Evolutionary conservation across 2,797 vertebrate genomes (phyloP).

Genomic region (Dermochelys coriacea): DNA sequence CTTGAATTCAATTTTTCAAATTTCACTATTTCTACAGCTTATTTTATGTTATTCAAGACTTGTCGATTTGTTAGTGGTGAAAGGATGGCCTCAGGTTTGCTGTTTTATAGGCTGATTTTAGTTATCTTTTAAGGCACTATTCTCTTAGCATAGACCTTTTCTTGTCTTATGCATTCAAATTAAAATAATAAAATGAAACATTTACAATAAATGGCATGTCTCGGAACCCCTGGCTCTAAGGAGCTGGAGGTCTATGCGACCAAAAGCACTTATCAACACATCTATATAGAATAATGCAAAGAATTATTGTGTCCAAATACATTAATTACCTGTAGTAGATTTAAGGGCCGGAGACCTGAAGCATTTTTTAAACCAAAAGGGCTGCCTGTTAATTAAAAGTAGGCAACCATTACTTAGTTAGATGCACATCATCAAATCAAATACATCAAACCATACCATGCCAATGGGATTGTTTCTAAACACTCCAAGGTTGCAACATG

Average conservation of each 20-base stretch:
- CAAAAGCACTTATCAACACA: conserved; percentile 35
- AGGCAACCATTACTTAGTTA: conserved; percentile 53
- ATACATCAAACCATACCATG: not conserved
- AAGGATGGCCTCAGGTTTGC: not conserved
- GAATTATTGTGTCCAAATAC: conserved; percentile 46
- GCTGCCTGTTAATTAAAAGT: conserved; percentile 85
- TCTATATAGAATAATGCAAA: not conserved
- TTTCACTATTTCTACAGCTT: not conserved
- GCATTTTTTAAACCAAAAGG: conserved; percentile 94
- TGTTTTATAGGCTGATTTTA: not conserved
- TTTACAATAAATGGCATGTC: not conserved
- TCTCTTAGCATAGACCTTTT: not conserved
- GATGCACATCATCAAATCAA: conserved; percentile 26
- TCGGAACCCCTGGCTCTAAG: not conserved
- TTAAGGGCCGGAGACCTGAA: conserved; percentile 91
- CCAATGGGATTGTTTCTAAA: conserved; percentile 27
- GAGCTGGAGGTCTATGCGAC: not conserved
- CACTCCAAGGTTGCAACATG: not conserved
- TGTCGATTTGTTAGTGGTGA: conserved; percentile 15
- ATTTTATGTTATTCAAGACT: not conserved
- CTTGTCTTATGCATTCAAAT: not conserved
- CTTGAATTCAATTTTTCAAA: not conserved
- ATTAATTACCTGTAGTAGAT: conserved; percentile 93
- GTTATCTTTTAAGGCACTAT: not conserved
- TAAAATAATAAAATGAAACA: not conserved